Conservation (phyloP, 2,797 vertebrate genomes). For the Thamnophis elegans region DNA sequence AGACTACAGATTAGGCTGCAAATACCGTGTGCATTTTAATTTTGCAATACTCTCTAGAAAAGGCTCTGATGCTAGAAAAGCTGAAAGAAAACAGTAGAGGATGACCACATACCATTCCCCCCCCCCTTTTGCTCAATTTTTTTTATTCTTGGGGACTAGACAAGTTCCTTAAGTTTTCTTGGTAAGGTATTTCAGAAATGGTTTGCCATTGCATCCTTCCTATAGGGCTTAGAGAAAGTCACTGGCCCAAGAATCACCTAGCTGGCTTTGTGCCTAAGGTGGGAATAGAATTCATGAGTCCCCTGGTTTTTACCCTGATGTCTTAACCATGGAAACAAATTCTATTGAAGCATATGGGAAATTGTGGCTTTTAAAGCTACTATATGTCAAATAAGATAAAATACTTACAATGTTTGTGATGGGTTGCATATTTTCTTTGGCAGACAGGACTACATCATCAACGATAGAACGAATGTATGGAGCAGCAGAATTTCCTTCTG, state of each 20-base stretch:
- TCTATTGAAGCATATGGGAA: neutral
- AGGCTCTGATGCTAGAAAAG: neutral
- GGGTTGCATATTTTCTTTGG: conserved; percentile 62
- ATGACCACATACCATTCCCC: neutral
- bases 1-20: neutral
- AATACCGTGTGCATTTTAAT: neutral
- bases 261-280: neutral
- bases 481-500: conserved; percentile 55
- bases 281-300: neutral
- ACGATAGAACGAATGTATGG: conserved; percentile 53
- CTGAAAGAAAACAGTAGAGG: neutral
- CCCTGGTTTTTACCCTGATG: neutral
- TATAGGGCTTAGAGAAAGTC: neutral
- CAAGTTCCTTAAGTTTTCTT: neutral
- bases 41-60: neutral
- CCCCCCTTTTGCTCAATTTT: neutral
- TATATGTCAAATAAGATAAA: neutral
- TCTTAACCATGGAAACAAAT: neutral
- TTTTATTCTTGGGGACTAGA: neutral
- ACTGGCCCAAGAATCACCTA: neutral
- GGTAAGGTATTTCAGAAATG: neutral
- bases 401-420: conserved; percentile 77
- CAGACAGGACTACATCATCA: conserved; percentile 49
- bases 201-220: neutral
- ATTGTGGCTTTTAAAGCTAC: neutral